Percentiles rank a stretch among this genome's conserved stretches.
These are phyloP conservation scores for Odontesthes bonariensis DNA, from an alignment of 2,113 vertebrate species.

Conservation along the genomic window DNA sequence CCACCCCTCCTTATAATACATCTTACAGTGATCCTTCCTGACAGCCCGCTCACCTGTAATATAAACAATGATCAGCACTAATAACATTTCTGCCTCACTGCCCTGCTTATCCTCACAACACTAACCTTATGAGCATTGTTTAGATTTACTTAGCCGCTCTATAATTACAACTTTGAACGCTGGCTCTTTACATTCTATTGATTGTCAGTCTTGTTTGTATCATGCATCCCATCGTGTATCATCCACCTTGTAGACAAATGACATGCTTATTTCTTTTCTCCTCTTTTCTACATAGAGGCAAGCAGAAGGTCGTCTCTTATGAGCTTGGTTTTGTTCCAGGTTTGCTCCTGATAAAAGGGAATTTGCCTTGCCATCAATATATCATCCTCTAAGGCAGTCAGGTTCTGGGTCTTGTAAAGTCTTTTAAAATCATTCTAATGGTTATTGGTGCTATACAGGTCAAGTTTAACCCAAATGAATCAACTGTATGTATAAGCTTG, in stretches of 20 bases:
- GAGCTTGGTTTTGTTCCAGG: background rate
- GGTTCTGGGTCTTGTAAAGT: no score
- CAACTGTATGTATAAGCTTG: no score
- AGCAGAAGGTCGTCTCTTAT: background rate
- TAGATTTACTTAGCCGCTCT: background rate
- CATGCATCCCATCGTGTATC: background rate
- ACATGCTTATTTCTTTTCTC: background rate
- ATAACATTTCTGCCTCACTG: background rate
- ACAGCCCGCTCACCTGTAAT: background rate
- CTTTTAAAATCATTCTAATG: no score
- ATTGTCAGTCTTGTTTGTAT: background rate
- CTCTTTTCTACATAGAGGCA: no score
- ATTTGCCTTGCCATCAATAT: no score
- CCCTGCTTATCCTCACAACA: background rate
- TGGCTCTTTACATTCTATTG: background rate
- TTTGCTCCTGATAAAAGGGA: no score
- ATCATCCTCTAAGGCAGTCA: no score
- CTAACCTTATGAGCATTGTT: background rate
- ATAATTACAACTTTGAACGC: background rate
- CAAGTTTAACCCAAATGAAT: no score
- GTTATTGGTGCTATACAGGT: no score
- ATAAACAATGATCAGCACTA: background rate
- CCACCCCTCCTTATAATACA: background rate
- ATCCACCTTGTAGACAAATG: background rate
- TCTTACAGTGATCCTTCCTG: no score